Conservation (phyloP, 2,888 invertebrate genomes). For the Athrips mouffetella region DNA sequence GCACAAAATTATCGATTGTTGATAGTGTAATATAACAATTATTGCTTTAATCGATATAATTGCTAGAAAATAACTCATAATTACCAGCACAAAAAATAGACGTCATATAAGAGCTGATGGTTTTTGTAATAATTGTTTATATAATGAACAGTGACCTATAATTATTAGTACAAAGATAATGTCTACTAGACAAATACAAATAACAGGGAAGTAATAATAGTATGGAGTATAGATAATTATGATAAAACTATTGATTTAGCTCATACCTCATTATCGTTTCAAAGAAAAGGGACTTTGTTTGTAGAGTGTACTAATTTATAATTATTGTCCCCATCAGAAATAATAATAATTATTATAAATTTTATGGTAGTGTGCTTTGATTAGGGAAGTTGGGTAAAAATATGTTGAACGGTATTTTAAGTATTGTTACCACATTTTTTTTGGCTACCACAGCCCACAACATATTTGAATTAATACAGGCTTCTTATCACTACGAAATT, state of each 20-base stretch:
- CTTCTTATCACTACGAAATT: too few species aligned
- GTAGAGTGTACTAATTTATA: not conserved
- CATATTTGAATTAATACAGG: too few species aligned
- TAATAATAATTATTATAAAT: too few species aligned
- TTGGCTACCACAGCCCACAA: too few species aligned
- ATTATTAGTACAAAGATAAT: constrained; percentile 8
- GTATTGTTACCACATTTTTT: too few species aligned
- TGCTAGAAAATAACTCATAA: not conserved
- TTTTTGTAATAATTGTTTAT: too few species aligned
- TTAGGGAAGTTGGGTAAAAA: too few species aligned
- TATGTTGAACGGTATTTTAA: too few species aligned
- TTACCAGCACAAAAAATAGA: not conserved
- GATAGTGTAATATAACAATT: constrained; percentile 9
- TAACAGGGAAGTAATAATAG: too few species aligned
- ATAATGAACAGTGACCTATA: too few species aligned
- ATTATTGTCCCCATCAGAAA: not conserved
- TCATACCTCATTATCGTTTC: constrained; percentile 41
- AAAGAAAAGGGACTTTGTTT: constrained; percentile 27
- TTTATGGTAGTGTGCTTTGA: too few species aligned
- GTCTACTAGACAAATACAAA: constrained; percentile 27
- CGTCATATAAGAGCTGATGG: too few species aligned
- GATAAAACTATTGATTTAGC: constrained; percentile 38
- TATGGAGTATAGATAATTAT: constrained; percentile 37
- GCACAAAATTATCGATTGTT: constrained; percentile 4
- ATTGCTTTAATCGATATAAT: not conserved